phyloP scores from a whole-genome alignment of 2,797 vertebrate genomes.

The Rhinophrynus dorsalis region DNA sequence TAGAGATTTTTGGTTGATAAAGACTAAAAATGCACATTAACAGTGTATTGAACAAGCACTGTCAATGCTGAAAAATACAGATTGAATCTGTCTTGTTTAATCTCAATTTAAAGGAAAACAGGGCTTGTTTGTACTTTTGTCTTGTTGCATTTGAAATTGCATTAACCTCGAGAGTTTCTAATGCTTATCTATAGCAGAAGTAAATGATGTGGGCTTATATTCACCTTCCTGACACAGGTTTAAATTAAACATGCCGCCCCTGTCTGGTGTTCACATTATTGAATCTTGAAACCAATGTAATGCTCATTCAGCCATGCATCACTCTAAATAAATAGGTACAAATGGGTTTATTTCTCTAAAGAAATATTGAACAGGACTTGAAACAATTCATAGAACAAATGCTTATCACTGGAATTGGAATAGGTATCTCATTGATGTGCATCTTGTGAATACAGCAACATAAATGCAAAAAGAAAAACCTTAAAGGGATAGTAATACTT shows the following conservation, averaged over 20 bases:
- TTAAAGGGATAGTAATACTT: no score
- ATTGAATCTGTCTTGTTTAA: constrained; percentile 14
- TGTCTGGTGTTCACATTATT: constrained; percentile 31
- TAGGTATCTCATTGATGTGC: not conserved
- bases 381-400: constrained; percentile 12
- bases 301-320: constrained; percentile 17
- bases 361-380: constrained; percentile 46
- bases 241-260: constrained; percentile 46
- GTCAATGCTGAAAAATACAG: not conserved
- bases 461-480: no score
- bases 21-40: not conserved
- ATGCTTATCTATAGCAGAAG: constrained; percentile 7
- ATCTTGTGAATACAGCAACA: constrained; percentile 9
- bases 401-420: constrained; percentile 11
- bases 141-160: constrained; percentile 4
- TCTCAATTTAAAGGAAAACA: constrained; percentile 8
- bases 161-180: constrained; percentile 20
- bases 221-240: constrained; percentile 8
- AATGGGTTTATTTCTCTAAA: constrained; percentile 38
- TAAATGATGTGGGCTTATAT: constrained; percentile 26
- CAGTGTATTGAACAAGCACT: not conserved
- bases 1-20: not conserved
- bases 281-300: constrained; percentile 22
- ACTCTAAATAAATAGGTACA: constrained; percentile 42
- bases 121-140: not conserved